A percentile compares a stretch with the other conserved stretches of the same genome.
These are phyloP conservation scores for Empidonax alnorum DNA, from an alignment of 2,113 vertebrate genomes.

Conservation along the genomic window DNA sequence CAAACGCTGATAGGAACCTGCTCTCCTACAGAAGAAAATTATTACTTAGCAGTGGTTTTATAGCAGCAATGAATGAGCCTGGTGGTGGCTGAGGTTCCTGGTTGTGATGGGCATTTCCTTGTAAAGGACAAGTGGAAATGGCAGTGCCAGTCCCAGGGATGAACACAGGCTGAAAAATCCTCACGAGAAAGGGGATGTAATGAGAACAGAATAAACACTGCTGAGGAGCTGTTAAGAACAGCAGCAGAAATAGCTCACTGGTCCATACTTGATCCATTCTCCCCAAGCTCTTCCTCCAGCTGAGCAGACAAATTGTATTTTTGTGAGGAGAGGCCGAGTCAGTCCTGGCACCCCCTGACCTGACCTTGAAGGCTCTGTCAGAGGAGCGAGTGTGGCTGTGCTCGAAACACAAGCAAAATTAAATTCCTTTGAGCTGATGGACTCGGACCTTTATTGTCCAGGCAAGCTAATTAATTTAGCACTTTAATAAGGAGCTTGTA, in stretches of 20 bases:
- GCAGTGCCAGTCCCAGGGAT: background rate
- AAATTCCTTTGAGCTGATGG: background rate
- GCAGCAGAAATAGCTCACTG: background rate
- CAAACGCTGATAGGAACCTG: background rate
- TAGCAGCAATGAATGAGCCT: background rate
- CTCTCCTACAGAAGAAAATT: background rate
- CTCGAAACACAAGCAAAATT: background rate
- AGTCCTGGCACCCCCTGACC: background rate
- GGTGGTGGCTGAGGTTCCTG: background rate
- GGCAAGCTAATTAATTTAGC: constrained; percentile 45
- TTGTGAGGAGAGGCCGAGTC: background rate
- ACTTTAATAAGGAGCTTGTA: constrained; percentile 27
- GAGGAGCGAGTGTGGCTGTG: fast-evolving
- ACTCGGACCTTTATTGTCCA: background rate
- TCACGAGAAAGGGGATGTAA: background rate
- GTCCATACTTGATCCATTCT: background rate
- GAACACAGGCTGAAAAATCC: background rate
- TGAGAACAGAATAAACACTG: background rate
- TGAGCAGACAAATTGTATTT: background rate
- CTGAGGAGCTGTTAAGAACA: background rate
- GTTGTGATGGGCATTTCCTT: background rate
- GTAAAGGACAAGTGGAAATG: background rate
- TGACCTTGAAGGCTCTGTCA: background rate
- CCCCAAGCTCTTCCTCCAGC: background rate
- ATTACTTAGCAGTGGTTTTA: background rate